phyloP scores from a whole-genome alignment of 2,888 invertebrate genomes.

The Eremobia ochroleuca region DNA sequence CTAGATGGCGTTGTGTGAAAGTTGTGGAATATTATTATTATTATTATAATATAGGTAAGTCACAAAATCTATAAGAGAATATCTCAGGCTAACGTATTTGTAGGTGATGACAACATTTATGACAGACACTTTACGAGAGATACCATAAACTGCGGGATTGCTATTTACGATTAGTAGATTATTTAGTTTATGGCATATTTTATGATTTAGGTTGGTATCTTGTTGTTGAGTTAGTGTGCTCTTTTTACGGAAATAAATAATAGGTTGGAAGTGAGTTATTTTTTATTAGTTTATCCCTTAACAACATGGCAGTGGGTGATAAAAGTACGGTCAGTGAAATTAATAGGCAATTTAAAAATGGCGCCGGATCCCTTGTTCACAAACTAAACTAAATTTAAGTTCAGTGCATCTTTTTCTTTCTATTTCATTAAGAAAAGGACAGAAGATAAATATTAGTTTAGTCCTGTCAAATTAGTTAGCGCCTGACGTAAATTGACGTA shows the following conservation, averaged over 20 bases:
- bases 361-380: too few species aligned
- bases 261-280: not conserved
- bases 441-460: too few species aligned
- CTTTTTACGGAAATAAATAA: slow-evolving; percentile 20
- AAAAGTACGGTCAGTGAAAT: not conserved
- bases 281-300: not conserved
- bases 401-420: too few species aligned
- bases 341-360: too few species aligned
- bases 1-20: too few species aligned
- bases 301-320: not conserved
- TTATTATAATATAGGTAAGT: too few species aligned
- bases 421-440: too few species aligned
- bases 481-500: too few species aligned
- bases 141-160: slow-evolving; percentile 52
- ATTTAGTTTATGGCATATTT: slow-evolving; percentile 57
- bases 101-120: slow-evolving; percentile 44
- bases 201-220: slow-evolving; percentile 42
- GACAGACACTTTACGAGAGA: slow-evolving; percentile 46
- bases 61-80: too few species aligned
- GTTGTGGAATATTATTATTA: too few species aligned
- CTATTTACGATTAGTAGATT: slow-evolving; percentile 62
- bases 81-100: slow-evolving; percentile 16
- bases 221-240: slow-evolving; percentile 27
- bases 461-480: too few species aligned
- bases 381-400: too few species aligned